Conservation (phyloP, 2,888 invertebrate genomes). For the Patella depressa region DNA sequence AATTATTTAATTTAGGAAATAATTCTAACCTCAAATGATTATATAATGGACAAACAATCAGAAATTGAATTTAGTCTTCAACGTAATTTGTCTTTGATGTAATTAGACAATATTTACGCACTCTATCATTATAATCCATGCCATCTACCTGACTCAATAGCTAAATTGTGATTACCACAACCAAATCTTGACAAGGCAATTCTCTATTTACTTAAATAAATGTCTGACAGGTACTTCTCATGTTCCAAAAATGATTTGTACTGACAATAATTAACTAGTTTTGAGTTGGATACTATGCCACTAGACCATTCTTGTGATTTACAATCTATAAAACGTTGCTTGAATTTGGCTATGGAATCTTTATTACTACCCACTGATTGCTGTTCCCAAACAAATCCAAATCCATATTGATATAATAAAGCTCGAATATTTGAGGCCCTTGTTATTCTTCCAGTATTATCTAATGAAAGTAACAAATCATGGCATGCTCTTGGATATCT, state of each 20-base stretch:
- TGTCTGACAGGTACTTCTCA: background rate
- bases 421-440: background rate
- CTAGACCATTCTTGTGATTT: background rate
- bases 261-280: background rate
- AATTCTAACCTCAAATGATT: no score
- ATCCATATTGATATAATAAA: background rate
- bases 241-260: background rate
- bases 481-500: background rate
- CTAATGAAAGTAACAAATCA: background rate
- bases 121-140: no score
- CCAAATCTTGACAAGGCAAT: background rate
- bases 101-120: no score
- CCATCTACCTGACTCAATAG: background rate
- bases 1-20: no score
- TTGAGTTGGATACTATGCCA: background rate
- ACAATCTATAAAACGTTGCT: background rate
- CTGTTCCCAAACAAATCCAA: background rate
- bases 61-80: no score
- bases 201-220: background rate
- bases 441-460: background rate
- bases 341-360: background rate
- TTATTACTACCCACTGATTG: background rate
- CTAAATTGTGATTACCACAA: background rate
- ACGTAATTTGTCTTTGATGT: no score
- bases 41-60: no score